Evolutionary conservation across 2,797 vertebrate genomes (phyloP), one percentile per base, ranked within the genome.

Genomic region (Ctenopoma kingsleyae): DNA sequence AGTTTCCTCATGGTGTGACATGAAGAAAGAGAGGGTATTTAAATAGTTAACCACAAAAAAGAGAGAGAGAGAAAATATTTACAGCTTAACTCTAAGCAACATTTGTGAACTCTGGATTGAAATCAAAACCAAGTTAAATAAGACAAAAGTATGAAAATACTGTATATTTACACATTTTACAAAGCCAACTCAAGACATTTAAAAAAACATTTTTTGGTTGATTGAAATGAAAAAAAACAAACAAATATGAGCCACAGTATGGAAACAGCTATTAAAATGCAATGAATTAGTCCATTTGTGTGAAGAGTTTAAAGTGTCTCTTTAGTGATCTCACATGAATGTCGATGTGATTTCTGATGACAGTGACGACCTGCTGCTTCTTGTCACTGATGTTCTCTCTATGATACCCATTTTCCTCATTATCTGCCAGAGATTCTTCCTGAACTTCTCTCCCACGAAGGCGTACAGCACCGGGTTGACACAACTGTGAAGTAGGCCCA

Each of bases 381-480:
- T 79, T 0, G 83, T 13, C n/a, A 22, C 15, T 0, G 86, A 43
- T 0, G 25, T 0, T 10, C 74, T 87, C 61, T 85, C 65, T 3
- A 59, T 0, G 3, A 90, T 0, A 0, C 89, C 74, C 2, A 43
- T 32, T 73, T 79, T 92, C 55, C 44, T 66, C 64, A 92, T 35
- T 0, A 87, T 19, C 58, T 88, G 78, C 17, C 1, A 0, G 47
- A 93, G 41, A 56, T 69, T 85, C 32, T 8, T 69, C 27, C 91
- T 67, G 83, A 94, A 94, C 72, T 93, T 94, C 77, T 91, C 78
- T 0, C 93, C 92, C 8, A 93, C 88, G 3, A 94, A 94, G 1
- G 93, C 93, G 0, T 94, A 94, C 49, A 94, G 51, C 67, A 94
- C 75, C 0, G 93, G 93, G 85, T 94, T 94, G 19, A 94, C 80